Evolutionary conservation across 2,888 invertebrate species (phyloP), one percentile per base, ranked within the genome.

Genomic region (Microplitis deprimator): DNA sequence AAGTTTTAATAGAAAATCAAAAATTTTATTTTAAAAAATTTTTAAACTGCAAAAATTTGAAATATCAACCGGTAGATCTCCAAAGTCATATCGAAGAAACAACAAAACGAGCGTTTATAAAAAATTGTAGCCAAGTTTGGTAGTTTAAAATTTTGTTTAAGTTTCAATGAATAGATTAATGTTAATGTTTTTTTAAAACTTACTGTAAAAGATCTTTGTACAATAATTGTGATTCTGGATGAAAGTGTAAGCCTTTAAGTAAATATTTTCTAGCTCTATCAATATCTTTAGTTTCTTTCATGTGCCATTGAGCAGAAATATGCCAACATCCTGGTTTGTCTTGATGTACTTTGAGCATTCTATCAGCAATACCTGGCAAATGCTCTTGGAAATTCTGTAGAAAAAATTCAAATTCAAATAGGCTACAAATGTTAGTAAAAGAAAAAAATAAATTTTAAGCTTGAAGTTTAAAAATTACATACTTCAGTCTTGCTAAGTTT

Each of bases 291-390:
- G 92, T 92, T 79, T 94, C 93, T 83, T 94, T 93, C 73, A 93
- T 92, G 88, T 96, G 95, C 93, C 94, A 96, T 82, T 93, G 93
- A 7, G 96, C 95, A 0, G 96, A 96, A 82, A 94, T 90, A 77
- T 94, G 92, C 96, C 97, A 97, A 79, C 94, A 91, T 82, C 94
- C 92, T 10, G 94, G 93, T 83, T 94, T 94, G 72, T 95, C 93
- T 13, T 94, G 93, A 87, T 96, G 95, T 6, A 94, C 91, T 93
- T 94, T 87, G 5, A 92, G 87, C 90, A 91, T 90, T 75, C 87
- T 87, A 1, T 87, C 86, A 50, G 91, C 86, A 79, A 90, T 88
- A 8, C 87, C 83, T 79, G 89, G 90, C 6, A 90, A 87, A 40
- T 83, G 86, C 16, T 80, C 83, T 41, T 88, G 86, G 84, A 88